Evolutionary conservation across 1,140 invertebrate genomes (phyloP).

Genomic region (Medauroidea extradentata): DNA sequence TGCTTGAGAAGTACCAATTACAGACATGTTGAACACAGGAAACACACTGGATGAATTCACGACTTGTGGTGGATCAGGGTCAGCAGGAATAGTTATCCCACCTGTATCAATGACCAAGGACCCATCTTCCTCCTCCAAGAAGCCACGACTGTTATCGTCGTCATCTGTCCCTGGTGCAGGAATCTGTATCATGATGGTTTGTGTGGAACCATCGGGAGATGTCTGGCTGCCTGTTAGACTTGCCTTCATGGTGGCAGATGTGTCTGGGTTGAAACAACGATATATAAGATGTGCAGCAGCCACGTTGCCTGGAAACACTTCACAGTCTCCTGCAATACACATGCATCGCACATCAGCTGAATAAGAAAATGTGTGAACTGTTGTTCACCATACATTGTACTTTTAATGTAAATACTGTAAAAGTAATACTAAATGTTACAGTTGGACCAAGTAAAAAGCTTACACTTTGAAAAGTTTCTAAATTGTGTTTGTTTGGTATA

Average conservation of each 20-base stretch:
- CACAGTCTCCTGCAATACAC: slow-evolving; percentile 26
- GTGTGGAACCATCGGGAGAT: slow-evolving; percentile 44
- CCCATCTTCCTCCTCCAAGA: slow-evolving; percentile 2
- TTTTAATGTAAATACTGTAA: not conserved
- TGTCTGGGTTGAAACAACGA: slow-evolving; percentile 47
- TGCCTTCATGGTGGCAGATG: slow-evolving; percentile 41
- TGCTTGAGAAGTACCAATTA: no score
- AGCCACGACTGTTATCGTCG: slow-evolving; percentile 2
- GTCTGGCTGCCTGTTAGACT: slow-evolving; percentile 46
- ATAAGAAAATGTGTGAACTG: no score
- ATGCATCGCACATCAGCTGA: not conserved
- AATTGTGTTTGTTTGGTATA: no score
- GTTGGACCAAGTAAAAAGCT: slow-evolving; percentile 22
- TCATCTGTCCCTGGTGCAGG: slow-evolving; percentile 20
- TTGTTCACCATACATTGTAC: slow-evolving; percentile 2
- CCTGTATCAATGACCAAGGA: slow-evolving; percentile 3
- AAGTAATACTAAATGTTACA: slow-evolving; percentile 33
- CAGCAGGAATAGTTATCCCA: slow-evolving; percentile 5
- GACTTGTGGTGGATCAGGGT: not conserved
- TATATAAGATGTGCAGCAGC: slow-evolving; percentile 52
- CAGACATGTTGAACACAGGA: no score
- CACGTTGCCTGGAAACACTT: slow-evolving; percentile 48
- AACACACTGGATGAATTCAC: no score
- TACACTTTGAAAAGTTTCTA: not conserved
- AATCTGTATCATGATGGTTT: slow-evolving; percentile 48